These are phyloP conservation scores for Stomatorhinus walkeri DNA, from an alignment of 2,797 vertebrate species.

Conservation along the genomic window DNA sequence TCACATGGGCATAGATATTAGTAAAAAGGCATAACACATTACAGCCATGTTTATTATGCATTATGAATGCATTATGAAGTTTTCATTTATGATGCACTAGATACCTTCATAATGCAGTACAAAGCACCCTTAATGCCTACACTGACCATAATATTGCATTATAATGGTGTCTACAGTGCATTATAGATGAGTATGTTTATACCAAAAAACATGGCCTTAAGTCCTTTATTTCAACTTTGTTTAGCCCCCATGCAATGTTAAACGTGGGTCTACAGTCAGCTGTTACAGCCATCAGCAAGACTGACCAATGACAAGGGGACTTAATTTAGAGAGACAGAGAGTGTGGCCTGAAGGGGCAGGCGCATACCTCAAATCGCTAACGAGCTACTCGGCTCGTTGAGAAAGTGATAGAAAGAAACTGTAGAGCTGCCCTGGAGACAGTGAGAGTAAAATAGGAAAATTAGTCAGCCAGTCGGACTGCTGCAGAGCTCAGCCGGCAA, in stretches of 20 bases:
- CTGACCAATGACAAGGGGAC: neutral
- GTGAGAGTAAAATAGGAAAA: conserved; percentile 23
- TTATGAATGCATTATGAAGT: neutral
- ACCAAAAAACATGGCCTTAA: neutral
- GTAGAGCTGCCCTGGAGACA: conserved; percentile 25
- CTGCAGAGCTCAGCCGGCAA: neutral
- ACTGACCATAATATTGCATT: neutral
- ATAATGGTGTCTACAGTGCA: neutral
- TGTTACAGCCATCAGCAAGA: neutral
- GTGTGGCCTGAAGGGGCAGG: neutral
- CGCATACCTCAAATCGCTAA: neutral
- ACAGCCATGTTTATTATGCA: neutral
- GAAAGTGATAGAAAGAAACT: neutral
- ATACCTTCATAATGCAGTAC: neutral
- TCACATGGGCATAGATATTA: neutral
- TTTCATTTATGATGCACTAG: neutral
- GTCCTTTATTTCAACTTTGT: neutral
- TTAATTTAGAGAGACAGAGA: conserved; percentile 16
- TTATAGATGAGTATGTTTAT: neutral
- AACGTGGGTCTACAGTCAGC: neutral
- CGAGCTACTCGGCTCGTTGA: neutral
- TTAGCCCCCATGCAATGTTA: neutral
- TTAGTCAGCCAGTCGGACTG: conserved; percentile 33
- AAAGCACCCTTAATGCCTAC: neutral
- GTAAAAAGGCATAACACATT: neutral